phyloP scores from a whole-genome alignment of 2,888 invertebrate genomes.

The Thyatira batis region DNA sequence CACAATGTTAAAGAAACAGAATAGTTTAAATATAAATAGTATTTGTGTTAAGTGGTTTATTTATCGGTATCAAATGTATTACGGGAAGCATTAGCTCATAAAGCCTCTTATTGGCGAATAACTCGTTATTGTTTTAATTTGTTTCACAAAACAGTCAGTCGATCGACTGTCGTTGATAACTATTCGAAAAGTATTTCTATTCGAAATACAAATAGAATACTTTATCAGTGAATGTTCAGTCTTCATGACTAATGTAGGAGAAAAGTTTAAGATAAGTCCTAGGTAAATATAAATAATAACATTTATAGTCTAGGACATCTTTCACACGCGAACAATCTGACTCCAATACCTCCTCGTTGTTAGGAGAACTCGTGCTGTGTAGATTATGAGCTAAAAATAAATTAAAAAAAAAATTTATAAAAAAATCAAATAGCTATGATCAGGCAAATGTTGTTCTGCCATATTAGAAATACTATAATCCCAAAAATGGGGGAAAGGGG shows the following conservation, averaged over 20 bases:
- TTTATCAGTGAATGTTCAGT: neutral
- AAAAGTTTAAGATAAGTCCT: neutral
- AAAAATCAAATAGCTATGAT: too few species aligned
- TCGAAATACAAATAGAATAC: neutral
- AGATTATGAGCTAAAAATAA: too few species aligned
- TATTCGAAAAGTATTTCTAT: neutral
- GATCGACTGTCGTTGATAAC: slow-evolving; percentile 14
- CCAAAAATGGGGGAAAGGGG: too few species aligned
- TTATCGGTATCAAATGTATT: slow-evolving; percentile 69
- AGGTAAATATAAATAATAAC: too few species aligned
- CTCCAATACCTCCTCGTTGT: too few species aligned
- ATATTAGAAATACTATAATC: too few species aligned
- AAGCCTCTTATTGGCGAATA: slow-evolving; percentile 50
- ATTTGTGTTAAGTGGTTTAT: slow-evolving; percentile 71
- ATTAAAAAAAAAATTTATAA: too few species aligned
- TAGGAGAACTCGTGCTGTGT: too few species aligned
- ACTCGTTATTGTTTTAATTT: slow-evolving; percentile 24
- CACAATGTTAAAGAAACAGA: slow-evolving; percentile 28
- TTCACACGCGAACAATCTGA: too few species aligned
- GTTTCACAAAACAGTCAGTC: slow-evolving; percentile 22
- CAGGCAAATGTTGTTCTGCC: too few species aligned
- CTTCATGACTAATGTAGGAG: neutral
- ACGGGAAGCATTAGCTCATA: slow-evolving; percentile 57
- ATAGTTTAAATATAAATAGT: slow-evolving; percentile 58
- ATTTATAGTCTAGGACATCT: too few species aligned